Evolutionary conservation across 2,888 invertebrate species (phyloP).

Genomic region (Amphipoea lucens): DNA sequence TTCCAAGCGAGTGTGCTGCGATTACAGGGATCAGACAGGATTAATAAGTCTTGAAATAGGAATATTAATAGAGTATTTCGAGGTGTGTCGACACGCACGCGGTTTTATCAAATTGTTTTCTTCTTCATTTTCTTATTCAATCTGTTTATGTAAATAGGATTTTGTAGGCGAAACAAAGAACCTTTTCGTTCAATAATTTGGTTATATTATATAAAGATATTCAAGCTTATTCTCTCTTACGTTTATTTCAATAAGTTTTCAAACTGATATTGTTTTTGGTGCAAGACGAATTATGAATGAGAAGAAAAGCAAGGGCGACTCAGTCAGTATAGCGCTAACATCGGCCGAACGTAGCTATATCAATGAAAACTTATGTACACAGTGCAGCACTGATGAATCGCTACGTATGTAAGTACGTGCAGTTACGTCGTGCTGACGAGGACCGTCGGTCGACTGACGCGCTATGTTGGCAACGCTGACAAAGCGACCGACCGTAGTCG

Average conservation of each 20-base stretch:
- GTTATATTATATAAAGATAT: not conserved
- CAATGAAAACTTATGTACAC: not conserved
- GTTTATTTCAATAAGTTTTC: not conserved
- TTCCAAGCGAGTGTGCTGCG: conserved; percentile 23
- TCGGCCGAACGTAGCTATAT: too few relatives aligned
- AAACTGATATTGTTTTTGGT: not conserved
- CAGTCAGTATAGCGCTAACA: not conserved
- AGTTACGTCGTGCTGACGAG: too few relatives aligned
- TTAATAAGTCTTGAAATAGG: conserved; percentile 39
- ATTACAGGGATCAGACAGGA: conserved; percentile 46
- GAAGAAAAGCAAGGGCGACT: not conserved
- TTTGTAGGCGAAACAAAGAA: conserved; percentile 6
- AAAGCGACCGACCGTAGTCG: not conserved
- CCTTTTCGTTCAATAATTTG: not conserved
- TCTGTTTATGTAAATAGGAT: conserved; percentile 27
- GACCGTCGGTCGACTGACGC: not conserved
- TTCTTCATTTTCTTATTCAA: conserved; percentile 26
- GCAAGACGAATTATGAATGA: not conserved
- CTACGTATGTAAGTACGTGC: too few relatives aligned
- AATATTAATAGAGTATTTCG: conserved; percentile 48
- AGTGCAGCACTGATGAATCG: too few relatives aligned
- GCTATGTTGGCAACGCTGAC: not conserved
- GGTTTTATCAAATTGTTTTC: conserved; percentile 7
- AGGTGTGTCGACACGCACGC: conserved; percentile 12
- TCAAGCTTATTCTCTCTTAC: not conserved